Evolutionary conservation across 1,140 invertebrate species (phyloP), one percentile per base, ranked within the genome.

Genomic region (Bombus sylvicola): DNA sequence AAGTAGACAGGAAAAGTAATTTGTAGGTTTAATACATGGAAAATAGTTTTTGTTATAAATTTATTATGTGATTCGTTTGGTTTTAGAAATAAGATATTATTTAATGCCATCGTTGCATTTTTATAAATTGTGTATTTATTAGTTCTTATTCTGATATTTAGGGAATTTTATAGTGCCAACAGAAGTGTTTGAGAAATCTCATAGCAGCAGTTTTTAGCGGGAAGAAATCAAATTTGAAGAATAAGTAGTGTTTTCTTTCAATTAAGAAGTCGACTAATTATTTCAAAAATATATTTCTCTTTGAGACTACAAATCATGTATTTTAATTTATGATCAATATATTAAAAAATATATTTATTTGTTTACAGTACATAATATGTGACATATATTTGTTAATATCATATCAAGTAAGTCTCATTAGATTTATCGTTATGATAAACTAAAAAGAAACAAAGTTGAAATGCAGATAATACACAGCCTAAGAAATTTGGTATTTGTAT

Each of bases 401-500:
- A 94, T 90, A 94, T 93, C 39, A 95, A 83, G 69, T 87, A 88
- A 41, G 89, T 74, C 87, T 93, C 89, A 79, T 90, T 88, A 12
- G 41, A 10, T 83, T 87, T 94, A 87, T 95, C 96, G 57, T 92
- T 96, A 13, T 97, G 97, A 94, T 96, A 98, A 85, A 97, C 94
- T 34, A 96, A 93, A 94, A 98, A 98, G 28, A 98, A 94, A 59
- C 95, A 96, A 53, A 98, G 93, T 94, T 98, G 97, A 87, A 96
- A 94, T 68, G 96, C 94, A 13, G 97, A 97, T 82, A 98, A 93
- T 39, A 97, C 88, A 81, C 96, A 97, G 77, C 97, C 97, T 87
- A 98, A 94, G 64, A 97, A 96, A 94, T 98, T 98, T 59, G 97
- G 97, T 90, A 96, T 95, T 96, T 97, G 96, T 91, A 98, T 96